These are phyloP conservation scores for Caretta caretta DNA, from an alignment of 2,113 vertebrate species.

Conservation along the genomic window DNA sequence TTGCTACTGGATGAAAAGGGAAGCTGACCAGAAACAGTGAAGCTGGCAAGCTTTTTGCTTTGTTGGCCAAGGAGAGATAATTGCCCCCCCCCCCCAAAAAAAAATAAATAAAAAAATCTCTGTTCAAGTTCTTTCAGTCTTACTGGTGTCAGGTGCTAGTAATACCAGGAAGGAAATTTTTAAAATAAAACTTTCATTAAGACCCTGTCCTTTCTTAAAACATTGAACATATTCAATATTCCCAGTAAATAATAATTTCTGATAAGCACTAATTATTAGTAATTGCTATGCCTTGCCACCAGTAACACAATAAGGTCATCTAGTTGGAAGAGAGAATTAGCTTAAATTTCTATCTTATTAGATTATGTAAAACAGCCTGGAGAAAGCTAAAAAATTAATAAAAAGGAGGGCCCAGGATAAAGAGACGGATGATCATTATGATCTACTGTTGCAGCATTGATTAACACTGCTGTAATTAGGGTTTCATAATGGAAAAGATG, in stretches of 20 bases:
- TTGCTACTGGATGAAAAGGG: background rate
- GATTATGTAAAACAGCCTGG: background rate
- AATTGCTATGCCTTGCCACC: background rate
- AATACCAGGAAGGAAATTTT: background rate
- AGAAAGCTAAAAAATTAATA: background rate
- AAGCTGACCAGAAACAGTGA: background rate
- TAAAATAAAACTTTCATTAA: background rate
- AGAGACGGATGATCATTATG: background rate
- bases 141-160: background rate
- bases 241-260: background rate
- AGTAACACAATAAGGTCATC: background rate
- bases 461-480: background rate
- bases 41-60: background rate
- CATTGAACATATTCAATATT: background rate
- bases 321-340: background rate
- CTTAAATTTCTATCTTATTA: background rate
- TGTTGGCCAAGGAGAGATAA: background rate
- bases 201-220: accelerated
- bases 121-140: background rate
- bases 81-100: background rate
- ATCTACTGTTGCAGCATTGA: background rate
- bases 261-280: background rate
- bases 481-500: background rate
- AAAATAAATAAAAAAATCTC: background rate
- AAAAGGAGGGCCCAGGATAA: background rate